Base-by-base conservation (phyloP, 2,888 invertebrate genomes). In the Caenorhabditis sp. region DNA sequence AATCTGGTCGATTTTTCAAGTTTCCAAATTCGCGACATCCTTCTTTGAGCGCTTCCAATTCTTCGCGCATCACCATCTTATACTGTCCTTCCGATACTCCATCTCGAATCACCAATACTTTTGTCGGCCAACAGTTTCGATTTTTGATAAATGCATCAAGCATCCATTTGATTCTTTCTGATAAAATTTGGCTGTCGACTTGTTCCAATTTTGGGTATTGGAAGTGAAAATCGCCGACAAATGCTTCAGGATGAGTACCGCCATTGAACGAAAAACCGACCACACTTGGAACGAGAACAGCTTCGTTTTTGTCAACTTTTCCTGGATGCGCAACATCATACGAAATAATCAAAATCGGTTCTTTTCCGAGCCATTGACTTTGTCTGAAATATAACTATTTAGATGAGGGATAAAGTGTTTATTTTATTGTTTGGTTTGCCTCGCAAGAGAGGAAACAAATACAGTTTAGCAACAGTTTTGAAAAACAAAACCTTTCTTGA, bases 51-150 rank as follows among this genome's bases (percentile, higher is more conserved):
- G 68, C 63, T 31, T 27, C 55, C 24, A 77, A 55, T 58, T 81
- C 79, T 0, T 69, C 37, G 0, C 65, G 50, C 8, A 67, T 36
- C 0, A 70, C 81, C 74, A 77, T 76, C 8, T 23, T 17, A 58
- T 80, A 76, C 51, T 81, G 79, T 36, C 78, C 77, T n/a, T 78
- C 79, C 2, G 77, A 77, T 17, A 81, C 72, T 14, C 81, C 81
- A 58, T 81, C 81, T 10, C 81, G 61, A 17, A 74, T 31, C 2
- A 81, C 53, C 17, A 80, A 59, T 14, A 81, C 66, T 27, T 63
- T 26, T 3, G 62, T 36, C 4, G 81, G 81, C 19, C 66, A 36
- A 19, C 24, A 27, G 8, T 55, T 51, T 17, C 76, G 62, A 12
- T 66, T 19, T 10, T 64, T 57, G 6, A 23, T 19, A 58, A 66